phyloP scores from a whole-genome alignment of 2,113 vertebrate genomes.

The Rhea pennata region DNA sequence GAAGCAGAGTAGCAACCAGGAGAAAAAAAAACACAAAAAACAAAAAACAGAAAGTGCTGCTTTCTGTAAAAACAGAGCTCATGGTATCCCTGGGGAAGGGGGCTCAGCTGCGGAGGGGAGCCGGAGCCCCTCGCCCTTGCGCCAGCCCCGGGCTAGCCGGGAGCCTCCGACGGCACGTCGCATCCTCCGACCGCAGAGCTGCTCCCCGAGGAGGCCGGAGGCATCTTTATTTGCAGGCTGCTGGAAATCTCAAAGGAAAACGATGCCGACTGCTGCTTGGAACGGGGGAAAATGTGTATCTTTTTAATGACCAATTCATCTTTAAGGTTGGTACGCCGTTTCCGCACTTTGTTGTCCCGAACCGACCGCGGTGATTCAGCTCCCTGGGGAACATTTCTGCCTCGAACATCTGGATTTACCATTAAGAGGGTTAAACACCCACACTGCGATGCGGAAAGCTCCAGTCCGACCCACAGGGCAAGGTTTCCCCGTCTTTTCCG shows the following conservation, averaged over 20 bases:
- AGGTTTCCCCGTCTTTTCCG: neutral
- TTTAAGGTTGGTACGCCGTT: neutral
- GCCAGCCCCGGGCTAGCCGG: neutral
- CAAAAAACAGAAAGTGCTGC: fast-evolving
- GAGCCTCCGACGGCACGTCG: neutral
- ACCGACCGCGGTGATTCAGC: neutral
- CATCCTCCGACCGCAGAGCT: slow-evolving; percentile 4
- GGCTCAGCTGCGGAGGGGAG: neutral
- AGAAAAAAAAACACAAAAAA: neutral
- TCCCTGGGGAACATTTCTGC: slow-evolving; percentile 10
- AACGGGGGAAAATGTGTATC: neutral
- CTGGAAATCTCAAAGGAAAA: neutral
- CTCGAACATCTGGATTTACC: slow-evolving; percentile 40
- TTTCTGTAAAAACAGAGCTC: neutral
- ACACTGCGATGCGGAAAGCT: neutral
- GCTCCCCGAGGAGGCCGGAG: slow-evolving; percentile 7
- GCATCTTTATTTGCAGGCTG: slow-evolving; percentile 49
- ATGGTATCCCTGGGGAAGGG: neutral
- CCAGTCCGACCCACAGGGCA: neutral
- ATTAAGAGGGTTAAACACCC: neutral
- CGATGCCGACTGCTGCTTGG: neutral
- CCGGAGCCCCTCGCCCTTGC: neutral
- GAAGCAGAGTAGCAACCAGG: neutral
- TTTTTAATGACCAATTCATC: slow-evolving; percentile 53
- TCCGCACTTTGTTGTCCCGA: slow-evolving; percentile 26